Base-by-base conservation (phyloP, 2,113 vertebrate species). In the Puffinus mauretanicus region DNA sequence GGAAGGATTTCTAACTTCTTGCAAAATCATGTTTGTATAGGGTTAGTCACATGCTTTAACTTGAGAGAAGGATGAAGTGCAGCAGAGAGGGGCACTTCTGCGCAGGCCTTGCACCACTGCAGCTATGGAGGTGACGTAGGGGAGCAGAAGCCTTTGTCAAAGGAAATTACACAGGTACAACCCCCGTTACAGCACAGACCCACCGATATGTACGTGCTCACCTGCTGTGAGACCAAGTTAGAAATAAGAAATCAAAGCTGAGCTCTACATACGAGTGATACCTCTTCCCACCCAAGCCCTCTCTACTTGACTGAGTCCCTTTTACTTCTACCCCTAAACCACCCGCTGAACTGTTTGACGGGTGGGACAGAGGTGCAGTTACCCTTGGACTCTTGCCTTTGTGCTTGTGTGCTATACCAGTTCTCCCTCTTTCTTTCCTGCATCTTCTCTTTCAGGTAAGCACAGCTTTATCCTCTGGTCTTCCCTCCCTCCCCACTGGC, bases 1-100 rank as follows among this genome's bases (percentile, higher is more conserved):
- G 75, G 75, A 87, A 69, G 49, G 38, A 32, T 87, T 95, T 94
- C 54, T 69, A 51, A 38, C 15, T 15, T 82, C 49, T 65, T 91
- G 34, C 58, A 85, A 76, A 89, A 10, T 80, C 8, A 3, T 91
- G 64, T 57, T 90, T 84, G 6, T 77, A 8, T 30, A 40, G 51
- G 13, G 21, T 55, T 78, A 32, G 47, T 76, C 55, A 55, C n/a
- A 4, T 24, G 38, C 51, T 79, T 86, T 61, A 72, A 19, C 54
- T 72, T 82, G 82, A 91, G 54, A 57, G 34, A 82, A 89, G 55
- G 62, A 22, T 54, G 60, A 93, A 46, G 32, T 84, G 32, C 51
- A 84, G 84, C 60, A 62, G 55, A 86, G 32, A 65, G 49, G 51
- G 51, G 16, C 38, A 24, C 21, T 44, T 89, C 64, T 86, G 51